Base-by-base conservation (phyloP, 2,888 invertebrate genomes). In the Thecophora atra region DNA sequence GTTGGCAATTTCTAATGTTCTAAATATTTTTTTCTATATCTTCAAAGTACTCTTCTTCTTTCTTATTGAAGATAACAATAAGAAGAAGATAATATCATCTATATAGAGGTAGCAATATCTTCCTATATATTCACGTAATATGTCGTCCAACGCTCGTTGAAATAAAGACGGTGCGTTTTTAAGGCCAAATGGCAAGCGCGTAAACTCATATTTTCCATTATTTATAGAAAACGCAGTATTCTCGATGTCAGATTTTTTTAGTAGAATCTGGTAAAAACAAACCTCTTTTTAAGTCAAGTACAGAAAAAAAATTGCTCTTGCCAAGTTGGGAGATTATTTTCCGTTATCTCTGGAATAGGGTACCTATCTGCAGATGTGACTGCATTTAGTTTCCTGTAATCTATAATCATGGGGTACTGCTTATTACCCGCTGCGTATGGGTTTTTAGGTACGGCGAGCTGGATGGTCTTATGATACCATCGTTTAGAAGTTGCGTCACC, bases 151-250 rank as follows among this genome's bases (percentile, higher is more conserved):
- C 1, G 72, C 60, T 13, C 72, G 42, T n/a, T 73, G 70, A 24
- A 73, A 73, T 6, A 73, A 66, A 0, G 70, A 21, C 21, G 72
- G 52, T 11, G 70, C 72, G 13, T 70, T 73, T 6, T 69, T 69
- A 26, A 72, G 21, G 1, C 68, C 72, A 19, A 69, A 70, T 1
- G 70, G 44, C 6, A 70, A 11, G 2, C 58, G 58, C 1, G 58
- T 58, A 58, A 30, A 11, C 19, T 69, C n/a, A 7, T 47, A 56
- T 8, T 70, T 8, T 5, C 42, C 66, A 19, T 68, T 68, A 24
- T 54, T 54, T 28, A 68, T 44, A 19, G 68, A 68, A 37, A 68
- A 68, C 4, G 56, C 68, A 13, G 68, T 68, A 21, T 68, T 68
- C 42, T 68, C 56, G 2, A 54, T 15, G 54, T 68, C 68, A 15